Conservation (phyloP, 2,113 vertebrate species). For the Psammodynastes pulverulentus region DNA sequence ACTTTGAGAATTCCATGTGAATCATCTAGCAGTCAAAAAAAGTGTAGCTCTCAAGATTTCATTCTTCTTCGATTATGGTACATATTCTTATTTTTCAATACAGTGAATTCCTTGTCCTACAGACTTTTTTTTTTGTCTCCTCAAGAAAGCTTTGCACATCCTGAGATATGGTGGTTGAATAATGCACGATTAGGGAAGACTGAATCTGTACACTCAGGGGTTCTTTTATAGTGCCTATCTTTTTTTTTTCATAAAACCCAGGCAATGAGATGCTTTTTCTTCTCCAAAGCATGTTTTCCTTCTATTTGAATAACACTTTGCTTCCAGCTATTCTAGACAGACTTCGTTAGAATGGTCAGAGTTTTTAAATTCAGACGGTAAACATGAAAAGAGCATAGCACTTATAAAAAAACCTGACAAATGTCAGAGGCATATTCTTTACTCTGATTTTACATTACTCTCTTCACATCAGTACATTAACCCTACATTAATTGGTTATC, state of each 20-base stretch:
- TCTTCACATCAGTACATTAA: conserved; percentile 8
- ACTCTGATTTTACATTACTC: neutral
- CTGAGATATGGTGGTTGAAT: neutral
- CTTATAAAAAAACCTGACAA: neutral
- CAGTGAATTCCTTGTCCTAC: neutral
- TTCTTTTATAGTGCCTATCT: neutral
- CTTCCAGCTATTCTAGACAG: neutral
- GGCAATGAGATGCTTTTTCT: neutral
- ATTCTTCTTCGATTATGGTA: neutral
- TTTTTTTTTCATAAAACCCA: neutral
- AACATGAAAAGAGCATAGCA: neutral
- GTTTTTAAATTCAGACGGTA: neutral
- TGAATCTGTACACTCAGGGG: neutral
- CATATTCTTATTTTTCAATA: neutral
- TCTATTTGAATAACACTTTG: neutral
- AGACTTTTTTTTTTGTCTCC: neutral
- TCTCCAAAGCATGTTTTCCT: neutral
- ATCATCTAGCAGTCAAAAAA: neutral
- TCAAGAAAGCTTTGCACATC: neutral
- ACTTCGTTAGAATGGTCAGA: neutral
- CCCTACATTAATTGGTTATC: rapidly evolving
- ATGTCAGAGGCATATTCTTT: neutral
- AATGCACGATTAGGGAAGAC: neutral
- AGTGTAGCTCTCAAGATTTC: neutral
- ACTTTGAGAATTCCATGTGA: neutral